Conservation (phyloP, 2,113 vertebrate species). For the Rhynchomys soricoides region DNA sequence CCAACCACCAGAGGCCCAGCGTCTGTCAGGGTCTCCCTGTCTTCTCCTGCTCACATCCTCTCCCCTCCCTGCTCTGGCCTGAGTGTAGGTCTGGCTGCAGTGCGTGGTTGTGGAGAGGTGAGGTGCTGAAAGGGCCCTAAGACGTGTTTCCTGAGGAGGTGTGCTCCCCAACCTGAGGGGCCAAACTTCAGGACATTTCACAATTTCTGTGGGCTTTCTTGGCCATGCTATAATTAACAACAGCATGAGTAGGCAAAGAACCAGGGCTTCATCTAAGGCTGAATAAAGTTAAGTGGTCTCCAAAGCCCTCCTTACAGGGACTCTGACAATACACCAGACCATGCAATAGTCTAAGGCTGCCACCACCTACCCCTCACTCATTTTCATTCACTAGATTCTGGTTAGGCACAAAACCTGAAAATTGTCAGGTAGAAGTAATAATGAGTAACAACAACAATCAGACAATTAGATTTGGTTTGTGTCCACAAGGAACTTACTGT, state of each 20-base stretch:
- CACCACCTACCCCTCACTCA: neutral
- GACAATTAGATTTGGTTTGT: neutral
- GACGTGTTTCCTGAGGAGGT: neutral
- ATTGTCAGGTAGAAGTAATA: neutral
- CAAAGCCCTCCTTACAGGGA: neutral
- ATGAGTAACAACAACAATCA: neutral
- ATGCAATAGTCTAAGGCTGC: neutral
- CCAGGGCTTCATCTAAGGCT: neutral
- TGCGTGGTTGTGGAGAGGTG: neutral
- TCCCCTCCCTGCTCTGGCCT: neutral
- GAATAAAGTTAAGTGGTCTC: neutral
- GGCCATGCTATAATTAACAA: neutral
- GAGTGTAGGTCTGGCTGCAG: slow-evolving; percentile 10
- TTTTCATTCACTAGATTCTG: neutral
- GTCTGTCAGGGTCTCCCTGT: slow-evolving; percentile 57
- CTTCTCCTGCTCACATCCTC: slow-evolving; percentile 49
- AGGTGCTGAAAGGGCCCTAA: neutral
- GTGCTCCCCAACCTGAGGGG: neutral
- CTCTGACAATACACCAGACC: neutral
- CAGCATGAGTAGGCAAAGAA: neutral
- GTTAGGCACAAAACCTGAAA: neutral
- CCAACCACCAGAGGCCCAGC: slow-evolving; percentile 54
- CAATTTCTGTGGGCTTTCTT: neutral
- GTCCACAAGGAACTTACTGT: neutral
- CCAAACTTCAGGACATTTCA: neutral